These are phyloP conservation scores for Brachionus rotundiformis DNA, from an alignment of 1,140 invertebrate species.

Conservation along the genomic window DNA sequence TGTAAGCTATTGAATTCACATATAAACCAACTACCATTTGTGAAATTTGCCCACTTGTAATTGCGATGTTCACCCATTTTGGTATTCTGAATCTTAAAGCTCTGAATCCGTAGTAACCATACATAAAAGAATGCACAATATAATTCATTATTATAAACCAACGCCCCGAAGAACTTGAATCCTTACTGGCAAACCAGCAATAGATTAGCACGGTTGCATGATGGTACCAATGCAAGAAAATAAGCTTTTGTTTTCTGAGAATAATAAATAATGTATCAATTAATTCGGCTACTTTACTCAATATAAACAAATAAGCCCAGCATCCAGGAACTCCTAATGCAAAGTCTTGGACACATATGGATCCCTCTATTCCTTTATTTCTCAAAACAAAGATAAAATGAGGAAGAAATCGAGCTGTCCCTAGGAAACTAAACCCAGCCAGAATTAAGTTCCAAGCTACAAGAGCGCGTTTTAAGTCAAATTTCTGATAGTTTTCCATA, in stretches of 20 bases:
- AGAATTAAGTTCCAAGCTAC: conserved; percentile 87
- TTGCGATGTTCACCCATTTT: conserved; percentile 80
- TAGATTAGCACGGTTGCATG: conserved; percentile 79
- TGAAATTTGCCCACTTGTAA: conserved; percentile 83
- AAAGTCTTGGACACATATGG: conserved; percentile 73
- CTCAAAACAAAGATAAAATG: conserved; percentile 80
- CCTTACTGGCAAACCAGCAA: conserved; percentile 89
- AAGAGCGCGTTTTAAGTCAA: conserved; percentile 79
- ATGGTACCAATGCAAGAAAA: conserved; percentile 90
- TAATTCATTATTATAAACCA: conserved; percentile 99
- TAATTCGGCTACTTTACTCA: conserved; percentile 89
- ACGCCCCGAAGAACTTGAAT: conserved; percentile 61
- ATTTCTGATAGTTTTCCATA: conserved; percentile 85
- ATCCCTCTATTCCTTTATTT: conserved; percentile 86
- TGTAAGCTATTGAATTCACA: conserved; percentile 29
- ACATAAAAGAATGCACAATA: conserved; percentile 93
- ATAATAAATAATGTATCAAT: conserved; percentile 97
- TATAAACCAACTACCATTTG: conserved; percentile 88
- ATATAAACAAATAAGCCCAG: conserved; percentile 70
- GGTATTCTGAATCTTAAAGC: conserved; percentile 84
- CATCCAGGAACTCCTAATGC: conserved; percentile 72
- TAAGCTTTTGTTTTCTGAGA: conserved; percentile 88
- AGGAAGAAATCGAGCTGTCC: conserved; percentile 70
- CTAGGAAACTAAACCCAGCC: conserved; percentile 89
- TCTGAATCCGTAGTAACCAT: conserved; percentile 88